Percentiles rank a stretch among this genome's conserved stretches.
Conservation (phyloP, 2,888 invertebrate genomes). For the Lysandra bellargus region DNA sequence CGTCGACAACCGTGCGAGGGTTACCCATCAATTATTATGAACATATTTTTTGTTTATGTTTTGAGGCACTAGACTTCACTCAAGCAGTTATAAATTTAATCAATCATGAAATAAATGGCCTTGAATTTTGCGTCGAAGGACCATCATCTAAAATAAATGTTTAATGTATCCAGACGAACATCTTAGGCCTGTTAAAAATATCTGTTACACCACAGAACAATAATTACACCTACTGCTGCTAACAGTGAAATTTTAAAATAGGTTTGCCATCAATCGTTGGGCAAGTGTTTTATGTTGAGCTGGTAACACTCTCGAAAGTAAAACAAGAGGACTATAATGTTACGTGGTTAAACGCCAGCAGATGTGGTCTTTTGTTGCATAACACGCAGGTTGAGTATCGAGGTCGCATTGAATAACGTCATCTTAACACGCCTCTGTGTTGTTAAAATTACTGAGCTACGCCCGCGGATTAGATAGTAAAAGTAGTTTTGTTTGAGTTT, state of each 20-base stretch:
- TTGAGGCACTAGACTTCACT: too few relatives aligned
- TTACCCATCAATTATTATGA: too few relatives aligned
- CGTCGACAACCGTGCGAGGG: too few relatives aligned
- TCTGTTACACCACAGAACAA: neutral
- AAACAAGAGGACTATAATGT: slow-evolving; percentile 11
- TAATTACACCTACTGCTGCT: neutral
- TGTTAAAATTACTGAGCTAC: neutral
- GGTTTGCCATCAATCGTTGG: neutral
- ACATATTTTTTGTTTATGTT: too few relatives aligned
- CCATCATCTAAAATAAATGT: too few relatives aligned
- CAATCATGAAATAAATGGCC: too few relatives aligned
- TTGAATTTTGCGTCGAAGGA: too few relatives aligned
- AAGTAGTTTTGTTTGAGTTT: neutral
- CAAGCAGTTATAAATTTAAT: too few relatives aligned
- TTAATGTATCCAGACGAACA: neutral
- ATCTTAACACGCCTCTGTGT: neutral
- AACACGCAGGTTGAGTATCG: slow-evolving; percentile 45
- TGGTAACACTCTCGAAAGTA: neutral
- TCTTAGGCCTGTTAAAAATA: neutral
- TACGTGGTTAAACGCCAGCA: slow-evolving; percentile 36
- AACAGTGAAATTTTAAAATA: neutral
- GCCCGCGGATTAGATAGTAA: neutral
- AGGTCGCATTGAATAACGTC: slow-evolving; percentile 39
- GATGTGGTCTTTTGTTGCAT: slow-evolving; percentile 42
- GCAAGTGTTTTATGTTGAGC: neutral